Base-by-base conservation (phyloP, 2,888 invertebrate genomes). In the Andrena chrysosceles region DNA sequence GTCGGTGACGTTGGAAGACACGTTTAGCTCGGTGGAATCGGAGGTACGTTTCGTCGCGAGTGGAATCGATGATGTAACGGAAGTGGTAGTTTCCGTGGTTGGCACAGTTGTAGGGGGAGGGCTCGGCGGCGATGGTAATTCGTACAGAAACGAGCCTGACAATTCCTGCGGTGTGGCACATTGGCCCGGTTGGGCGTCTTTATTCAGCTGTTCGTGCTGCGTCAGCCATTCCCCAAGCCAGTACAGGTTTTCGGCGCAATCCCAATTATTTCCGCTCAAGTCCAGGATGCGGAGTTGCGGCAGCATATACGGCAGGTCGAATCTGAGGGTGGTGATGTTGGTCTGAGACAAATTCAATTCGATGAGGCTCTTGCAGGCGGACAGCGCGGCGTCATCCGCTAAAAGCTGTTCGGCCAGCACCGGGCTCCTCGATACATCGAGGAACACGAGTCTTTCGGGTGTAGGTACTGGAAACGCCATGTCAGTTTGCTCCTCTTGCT, bases 381-480 rank as follows among this genome's bases (percentile, higher is more conserved):
- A 96, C 82, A 97, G 94, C 7, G 96, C 96, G 1, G 97, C 96
- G 42, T 96, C 96, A 92, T 97, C 97, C 63, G 96, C 96, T 85
- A 98, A 94, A 77, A 97, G 94, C 92, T 96, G 96, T 76, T 95
- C 94, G 56, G 97, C 96, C 86, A 98, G 95, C 81, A 95, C 95
- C 0, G 96, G 96, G 92, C 97, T 98, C 80, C 96, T 95, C 84
- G 97, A 96, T 68, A 98, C 95, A 94, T 98, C 97, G 85, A 98
- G 95, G 91, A 95, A 95, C 91, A 96, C 96, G 77, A 98, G 95
- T 90, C 96, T 95, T 92, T 96, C 96, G 26, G 96, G 96, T 23
- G 97, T 95, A 16, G 96, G 96, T 89, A 97, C 95, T 42, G 97
- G 97, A 94, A 96, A 96, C 86, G 95, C 96, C 94, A 95, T 96